Percentiles rank a stretch among this genome's conserved stretches.
Evolutionary conservation across 1,140 invertebrate species (phyloP).

Genomic region (Portunus trituberculatus): DNA sequence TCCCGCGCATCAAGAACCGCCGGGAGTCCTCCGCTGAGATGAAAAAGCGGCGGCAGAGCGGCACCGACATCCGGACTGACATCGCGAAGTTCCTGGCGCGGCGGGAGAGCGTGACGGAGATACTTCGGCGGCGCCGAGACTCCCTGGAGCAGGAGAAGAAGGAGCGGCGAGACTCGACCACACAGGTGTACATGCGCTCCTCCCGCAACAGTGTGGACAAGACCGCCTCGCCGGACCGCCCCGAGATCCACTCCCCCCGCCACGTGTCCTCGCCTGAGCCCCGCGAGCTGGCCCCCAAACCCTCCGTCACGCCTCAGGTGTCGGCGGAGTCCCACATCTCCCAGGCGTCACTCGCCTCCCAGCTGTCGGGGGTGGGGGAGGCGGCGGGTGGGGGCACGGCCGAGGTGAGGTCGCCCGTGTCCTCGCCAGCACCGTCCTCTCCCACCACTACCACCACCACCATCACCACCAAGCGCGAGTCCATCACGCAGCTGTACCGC

Average conservation of each 20-base stretch:
- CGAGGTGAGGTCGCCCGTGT: constrained; percentile 72
- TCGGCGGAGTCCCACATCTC: constrained; percentile 74
- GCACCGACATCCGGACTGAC: constrained; percentile 73
- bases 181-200: constrained; percentile 74
- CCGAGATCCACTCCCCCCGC: constrained; percentile 64
- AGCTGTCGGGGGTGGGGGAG: constrained; percentile 57
- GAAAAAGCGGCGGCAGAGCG: constrained; percentile 75
- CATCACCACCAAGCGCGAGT: constrained; percentile 86
- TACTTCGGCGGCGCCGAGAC: constrained; percentile 75
- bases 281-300: constrained; percentile 62
- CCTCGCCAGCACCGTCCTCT: constrained; percentile 77
- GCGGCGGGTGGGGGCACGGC: constrained; percentile 10
- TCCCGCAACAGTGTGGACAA: constrained; percentile 72
- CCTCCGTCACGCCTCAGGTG: constrained; percentile 68
- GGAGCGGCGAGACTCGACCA: constrained; percentile 76
- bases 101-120: constrained; percentile 77
- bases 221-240: constrained; percentile 70
- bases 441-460: constrained; percentile 82
- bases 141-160: constrained; percentile 77
- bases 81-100: constrained; percentile 77
- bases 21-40: constrained; percentile 76
- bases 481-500: constrained; percentile 88
- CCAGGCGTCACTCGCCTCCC: constrained; percentile 71
- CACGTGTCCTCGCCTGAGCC: constrained; percentile 70
- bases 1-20: constrained; percentile 76